Evolutionary conservation across 1,140 invertebrate species (phyloP).

Genomic region (Hylyphantes graminicola): DNA sequence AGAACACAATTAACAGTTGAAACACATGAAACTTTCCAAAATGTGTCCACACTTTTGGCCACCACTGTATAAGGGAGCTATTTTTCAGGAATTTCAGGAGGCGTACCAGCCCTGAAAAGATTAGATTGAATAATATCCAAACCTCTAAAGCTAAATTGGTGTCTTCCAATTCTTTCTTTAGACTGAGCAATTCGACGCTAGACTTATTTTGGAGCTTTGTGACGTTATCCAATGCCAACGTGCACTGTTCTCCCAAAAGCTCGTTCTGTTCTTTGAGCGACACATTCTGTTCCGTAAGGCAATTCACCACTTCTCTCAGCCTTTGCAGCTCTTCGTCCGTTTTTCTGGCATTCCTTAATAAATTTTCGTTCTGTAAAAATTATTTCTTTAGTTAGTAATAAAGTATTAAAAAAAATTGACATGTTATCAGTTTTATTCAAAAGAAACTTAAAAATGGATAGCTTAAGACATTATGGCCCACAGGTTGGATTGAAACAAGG

Average conservation of each 20-base stretch:
- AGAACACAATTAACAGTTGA: too few relatives aligned
- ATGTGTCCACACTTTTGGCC: too few relatives aligned
- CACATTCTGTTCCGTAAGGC: background rate
- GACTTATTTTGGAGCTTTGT: background rate
- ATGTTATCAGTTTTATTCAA: too few relatives aligned
- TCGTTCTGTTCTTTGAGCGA: background rate
- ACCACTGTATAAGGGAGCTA: too few relatives aligned
- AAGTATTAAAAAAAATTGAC: too few relatives aligned
- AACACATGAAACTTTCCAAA: too few relatives aligned
- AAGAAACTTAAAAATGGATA: too few relatives aligned
- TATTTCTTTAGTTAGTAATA: too few relatives aligned
- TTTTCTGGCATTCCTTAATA: background rate
- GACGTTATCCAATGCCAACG: background rate
- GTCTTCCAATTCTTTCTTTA: background rate
- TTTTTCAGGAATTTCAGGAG: background rate
- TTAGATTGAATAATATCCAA: background rate
- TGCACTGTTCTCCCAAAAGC: background rate
- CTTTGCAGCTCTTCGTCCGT: background rate
- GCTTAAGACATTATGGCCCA: too few relatives aligned
- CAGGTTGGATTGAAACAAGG: too few relatives aligned
- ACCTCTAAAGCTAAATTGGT: background rate
- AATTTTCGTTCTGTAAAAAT: constrained; percentile 1
- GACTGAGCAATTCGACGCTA: background rate
- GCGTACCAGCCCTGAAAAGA: background rate
- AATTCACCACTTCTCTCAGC: background rate